Evolutionary conservation across 2,888 invertebrate genomes (phyloP).

Genomic region (Xanthia icteritia): DNA sequence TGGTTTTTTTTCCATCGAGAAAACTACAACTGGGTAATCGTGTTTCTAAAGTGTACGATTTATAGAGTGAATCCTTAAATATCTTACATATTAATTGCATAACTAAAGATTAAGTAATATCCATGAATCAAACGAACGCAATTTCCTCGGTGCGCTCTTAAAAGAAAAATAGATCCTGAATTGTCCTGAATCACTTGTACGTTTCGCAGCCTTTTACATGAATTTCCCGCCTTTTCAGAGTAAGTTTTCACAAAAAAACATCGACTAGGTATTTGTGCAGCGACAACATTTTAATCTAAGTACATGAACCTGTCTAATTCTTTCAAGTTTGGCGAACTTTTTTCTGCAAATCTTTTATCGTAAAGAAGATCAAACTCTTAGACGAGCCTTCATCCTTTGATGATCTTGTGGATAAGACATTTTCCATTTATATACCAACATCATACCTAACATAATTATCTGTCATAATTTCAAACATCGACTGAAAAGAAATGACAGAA

Average conservation of each 20-base stretch:
- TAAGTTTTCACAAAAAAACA: not conserved
- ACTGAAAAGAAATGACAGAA: constrained; percentile 23
- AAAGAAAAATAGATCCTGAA: too few species aligned
- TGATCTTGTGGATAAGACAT: not conserved
- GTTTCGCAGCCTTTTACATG: too few species aligned
- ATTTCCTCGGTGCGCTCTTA: too few species aligned
- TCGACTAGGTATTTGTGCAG: not conserved
- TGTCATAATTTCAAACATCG: constrained; percentile 23
- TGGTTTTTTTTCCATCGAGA: too few species aligned
- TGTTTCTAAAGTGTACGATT: too few species aligned
- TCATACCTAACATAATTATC: constrained; percentile 33
- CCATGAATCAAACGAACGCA: too few species aligned
- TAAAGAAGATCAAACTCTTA: not conserved
- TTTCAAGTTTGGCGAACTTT: not conserved
- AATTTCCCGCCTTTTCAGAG: too few species aligned
- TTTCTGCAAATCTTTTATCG: not conserved
- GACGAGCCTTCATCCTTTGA: not conserved
- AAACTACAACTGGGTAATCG: too few species aligned
- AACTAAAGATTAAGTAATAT: too few species aligned
- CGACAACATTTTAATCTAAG: not conserved
- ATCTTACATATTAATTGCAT: too few species aligned
- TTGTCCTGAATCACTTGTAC: too few species aligned
- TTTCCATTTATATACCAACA: constrained; percentile 12
- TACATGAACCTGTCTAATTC: not conserved
- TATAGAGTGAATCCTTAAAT: too few species aligned